Conservation (phyloP, 2,797 vertebrate genomes). For the Botia almorhae region DNA sequence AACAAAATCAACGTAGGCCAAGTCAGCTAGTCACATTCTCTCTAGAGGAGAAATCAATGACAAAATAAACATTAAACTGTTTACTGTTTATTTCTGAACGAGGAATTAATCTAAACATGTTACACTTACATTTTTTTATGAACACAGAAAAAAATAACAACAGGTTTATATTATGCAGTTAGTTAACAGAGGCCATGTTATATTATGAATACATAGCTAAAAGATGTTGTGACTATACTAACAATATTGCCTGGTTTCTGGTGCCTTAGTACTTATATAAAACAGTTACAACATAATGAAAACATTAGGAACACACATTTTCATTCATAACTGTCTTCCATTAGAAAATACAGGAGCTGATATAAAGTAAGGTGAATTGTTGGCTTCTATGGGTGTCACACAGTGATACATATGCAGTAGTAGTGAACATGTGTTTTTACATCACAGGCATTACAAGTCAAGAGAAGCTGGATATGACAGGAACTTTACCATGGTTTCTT, state of each 20-base stretch:
- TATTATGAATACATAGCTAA: too few relatives aligned
- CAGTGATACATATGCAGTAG: background rate
- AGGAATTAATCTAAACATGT: background rate
- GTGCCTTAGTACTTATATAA: background rate
- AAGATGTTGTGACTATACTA: background rate
- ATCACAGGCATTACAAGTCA: background rate
- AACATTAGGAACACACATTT: background rate
- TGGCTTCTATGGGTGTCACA: background rate
- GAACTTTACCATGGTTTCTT: too few relatives aligned
- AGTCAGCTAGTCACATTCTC: background rate
- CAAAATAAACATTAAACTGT: background rate
- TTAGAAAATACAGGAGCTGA: background rate
- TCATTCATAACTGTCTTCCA: too few relatives aligned
- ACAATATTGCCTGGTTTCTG: background rate
- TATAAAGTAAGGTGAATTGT: background rate
- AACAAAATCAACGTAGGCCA: constrained; percentile 20
- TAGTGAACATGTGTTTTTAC: background rate
- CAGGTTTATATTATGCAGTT: too few relatives aligned
- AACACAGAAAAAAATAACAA: too few relatives aligned
- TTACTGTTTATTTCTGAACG: too few relatives aligned
- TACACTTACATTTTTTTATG: too few relatives aligned
- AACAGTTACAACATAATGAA: background rate
- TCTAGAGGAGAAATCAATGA: background rate
- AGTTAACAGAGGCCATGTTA: too few relatives aligned
- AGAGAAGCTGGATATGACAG: too few relatives aligned